phyloP scores from a whole-genome alignment of 2,797 vertebrate species.

The Arctocebus calabarensis region DNA sequence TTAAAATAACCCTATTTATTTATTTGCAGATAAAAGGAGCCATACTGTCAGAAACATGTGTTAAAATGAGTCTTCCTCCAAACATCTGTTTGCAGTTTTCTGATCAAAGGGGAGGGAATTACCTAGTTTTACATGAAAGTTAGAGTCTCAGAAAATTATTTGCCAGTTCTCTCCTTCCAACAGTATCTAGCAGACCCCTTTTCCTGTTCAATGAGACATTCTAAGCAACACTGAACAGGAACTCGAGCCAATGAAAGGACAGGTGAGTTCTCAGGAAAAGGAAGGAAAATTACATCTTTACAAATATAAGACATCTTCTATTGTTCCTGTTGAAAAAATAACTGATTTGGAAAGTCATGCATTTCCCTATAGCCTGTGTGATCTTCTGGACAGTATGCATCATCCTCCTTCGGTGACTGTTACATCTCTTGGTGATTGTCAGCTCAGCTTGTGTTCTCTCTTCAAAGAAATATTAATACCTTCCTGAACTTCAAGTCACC shows the following conservation, averaged over 20 bases:
- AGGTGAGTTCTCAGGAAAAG: not conserved
- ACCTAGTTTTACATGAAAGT: not conserved
- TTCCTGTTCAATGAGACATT: not conserved
- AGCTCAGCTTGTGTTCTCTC: constrained; percentile 12
- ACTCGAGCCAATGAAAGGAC: not conserved
- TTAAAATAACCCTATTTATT: not conserved
- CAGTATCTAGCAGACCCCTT: not conserved
- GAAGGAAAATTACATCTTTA: not conserved
- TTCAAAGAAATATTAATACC: constrained; percentile 56
- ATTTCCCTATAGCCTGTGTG: not conserved
- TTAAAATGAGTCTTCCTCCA: constrained; percentile 6
- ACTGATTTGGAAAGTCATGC: constrained; percentile 4
- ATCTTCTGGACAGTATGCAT: not conserved
- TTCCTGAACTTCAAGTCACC: constrained; percentile 75
- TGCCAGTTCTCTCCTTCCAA: not conserved
- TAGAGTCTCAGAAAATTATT: not conserved
- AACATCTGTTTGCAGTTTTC: not conserved
- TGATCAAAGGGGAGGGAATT: not conserved
- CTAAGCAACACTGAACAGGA: not conserved
- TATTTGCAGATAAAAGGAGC: not conserved
- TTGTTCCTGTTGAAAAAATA: not conserved
- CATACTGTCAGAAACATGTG: constrained; percentile 1
- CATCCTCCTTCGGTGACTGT: not conserved
- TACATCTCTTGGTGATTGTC: not conserved
- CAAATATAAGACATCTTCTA: not conserved